Base-by-base conservation (phyloP, 2,113 vertebrate species). In the Maccullochella peelii region DNA sequence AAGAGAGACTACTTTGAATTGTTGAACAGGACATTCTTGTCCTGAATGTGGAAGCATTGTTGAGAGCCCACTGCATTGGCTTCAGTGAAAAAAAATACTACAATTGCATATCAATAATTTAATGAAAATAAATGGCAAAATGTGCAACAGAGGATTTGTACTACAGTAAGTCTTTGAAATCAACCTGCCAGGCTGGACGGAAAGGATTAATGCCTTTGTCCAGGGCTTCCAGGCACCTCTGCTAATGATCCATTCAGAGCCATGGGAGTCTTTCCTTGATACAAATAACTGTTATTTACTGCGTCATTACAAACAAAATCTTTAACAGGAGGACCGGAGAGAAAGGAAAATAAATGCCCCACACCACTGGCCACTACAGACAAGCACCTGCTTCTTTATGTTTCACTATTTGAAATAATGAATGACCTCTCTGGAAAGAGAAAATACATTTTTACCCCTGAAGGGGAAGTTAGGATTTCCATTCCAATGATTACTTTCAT, bases 241-340 rank as follows among this genome's bases (percentile, higher is more conserved):
- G 73, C 80, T 89, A 86, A 91, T 79, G 88, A 91, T 88, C 84
- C 83, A 66, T 69, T 75, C 67, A 78, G 88, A 84, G 80, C 83
- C 83, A 63, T 42, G 80, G 83, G 80, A 91, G 66, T 70, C 67
- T 79, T 88, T 87, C 80, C 83, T 78, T 75, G 72, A 84, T 77
- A 88, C 79, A 91, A 90, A 86, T 72, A 88, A 89, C 77, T 80
- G 78, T 88, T 92, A 87, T 93, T 91, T 87, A 88, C 79, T 79
- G 83, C 78, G 87, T 90, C 82, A 79, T 92, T 87, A 87, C 67
- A 82, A 91, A 87, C 70, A 4, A 81, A 85, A 88, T 88, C 87
- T 86, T 82, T 86, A 88, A 86, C 42, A 52, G 38, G 8, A 79
- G 66, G 69, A 58, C 23, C 40, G 66, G 21, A 27, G 68, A 73